phyloP scores from a whole-genome alignment of 2,888 invertebrate genomes.

The Sminthurinus aureus region DNA sequence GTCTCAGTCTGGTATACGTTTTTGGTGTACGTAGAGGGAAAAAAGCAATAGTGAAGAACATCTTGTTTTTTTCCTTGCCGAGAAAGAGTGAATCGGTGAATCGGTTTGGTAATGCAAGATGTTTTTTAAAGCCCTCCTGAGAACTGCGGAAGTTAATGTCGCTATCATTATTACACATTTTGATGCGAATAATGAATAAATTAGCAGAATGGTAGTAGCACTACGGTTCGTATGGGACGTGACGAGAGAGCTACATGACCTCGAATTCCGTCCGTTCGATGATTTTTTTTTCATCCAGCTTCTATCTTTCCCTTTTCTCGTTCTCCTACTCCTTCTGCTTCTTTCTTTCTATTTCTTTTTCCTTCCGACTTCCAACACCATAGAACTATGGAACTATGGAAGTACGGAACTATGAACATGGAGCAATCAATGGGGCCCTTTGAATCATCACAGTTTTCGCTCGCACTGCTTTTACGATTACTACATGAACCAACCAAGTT shows the following conservation, averaged over 20 bases:
- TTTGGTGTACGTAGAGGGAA: not conserved
- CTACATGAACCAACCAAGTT: slow-evolving; percentile 39
- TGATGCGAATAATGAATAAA: slow-evolving; percentile 61
- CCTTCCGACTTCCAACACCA: slow-evolving; percentile 5
- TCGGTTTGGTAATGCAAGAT: slow-evolving; percentile 58
- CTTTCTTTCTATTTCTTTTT: slow-evolving; percentile 10
- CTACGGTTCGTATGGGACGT: slow-evolving; percentile 55
- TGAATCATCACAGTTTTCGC: slow-evolving; percentile 54
- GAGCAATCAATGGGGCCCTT: slow-evolving; percentile 43
- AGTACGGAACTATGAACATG: not conserved
- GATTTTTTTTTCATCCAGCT: slow-evolving; percentile 43
- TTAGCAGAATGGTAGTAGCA: slow-evolving; percentile 57
- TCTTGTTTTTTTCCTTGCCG: not conserved
- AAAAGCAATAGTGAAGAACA: not conserved
- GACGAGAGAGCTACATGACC: slow-evolving; percentile 59
- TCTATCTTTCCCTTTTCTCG: slow-evolving; percentile 31
- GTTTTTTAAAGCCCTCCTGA: slow-evolving; percentile 60
- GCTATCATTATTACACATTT: slow-evolving; percentile 61
- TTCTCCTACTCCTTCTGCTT: slow-evolving; percentile 22
- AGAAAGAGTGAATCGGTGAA: slow-evolving; percentile 43
- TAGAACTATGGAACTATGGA: not conserved
- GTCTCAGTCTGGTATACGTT: no score
- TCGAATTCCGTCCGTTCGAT: slow-evolving; percentile 26
- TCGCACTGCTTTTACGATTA: slow-evolving; percentile 56
- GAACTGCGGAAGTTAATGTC: slow-evolving; percentile 60